Evolutionary conservation across 2,888 invertebrate genomes (phyloP).

Genomic region (Dendrolimus houi): DNA sequence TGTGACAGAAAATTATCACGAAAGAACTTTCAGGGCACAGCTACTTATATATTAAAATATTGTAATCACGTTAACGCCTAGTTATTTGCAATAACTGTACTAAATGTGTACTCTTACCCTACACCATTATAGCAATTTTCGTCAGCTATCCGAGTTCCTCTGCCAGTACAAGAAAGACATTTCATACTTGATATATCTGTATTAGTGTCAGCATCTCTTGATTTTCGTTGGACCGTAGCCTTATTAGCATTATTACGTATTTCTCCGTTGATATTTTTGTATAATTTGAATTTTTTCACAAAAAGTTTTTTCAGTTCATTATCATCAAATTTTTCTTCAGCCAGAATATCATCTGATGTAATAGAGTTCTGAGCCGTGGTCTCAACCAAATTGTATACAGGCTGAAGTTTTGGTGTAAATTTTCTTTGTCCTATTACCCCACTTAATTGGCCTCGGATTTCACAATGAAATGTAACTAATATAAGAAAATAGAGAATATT

Average conservation of each 20-base stretch:
- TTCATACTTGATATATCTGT: slow-evolving; percentile 12
- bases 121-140: slow-evolving; percentile 33
- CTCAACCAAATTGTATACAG: slow-evolving; percentile 24
- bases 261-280: slow-evolving; percentile 15
- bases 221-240: slow-evolving; percentile 15
- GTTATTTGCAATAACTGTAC: no score
- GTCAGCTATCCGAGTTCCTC: slow-evolving; percentile 16
- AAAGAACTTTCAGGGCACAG: no score
- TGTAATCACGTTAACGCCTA: no score
- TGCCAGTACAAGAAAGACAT: slow-evolving; percentile 34
- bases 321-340: slow-evolving; percentile 25
- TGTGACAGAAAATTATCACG: no score
- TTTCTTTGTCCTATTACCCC: slow-evolving; percentile 27
- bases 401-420: slow-evolving; percentile 23
- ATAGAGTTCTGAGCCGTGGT: slow-evolving; percentile 19
- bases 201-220: slow-evolving; percentile 15
- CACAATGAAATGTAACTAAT: slow-evolving; percentile 27
- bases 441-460: slow-evolving; percentile 20
- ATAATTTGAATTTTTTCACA: slow-evolving; percentile 21
- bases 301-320: slow-evolving; percentile 23
- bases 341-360: slow-evolving; percentile 21
- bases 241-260: slow-evolving; percentile 14
- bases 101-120: slow-evolving; percentile 23
- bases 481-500: slow-evolving; percentile 27
- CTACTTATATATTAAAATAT: no score